Base-by-base conservation (phyloP, 1,140 invertebrate species). In the Sitodiplosis mosellana region DNA sequence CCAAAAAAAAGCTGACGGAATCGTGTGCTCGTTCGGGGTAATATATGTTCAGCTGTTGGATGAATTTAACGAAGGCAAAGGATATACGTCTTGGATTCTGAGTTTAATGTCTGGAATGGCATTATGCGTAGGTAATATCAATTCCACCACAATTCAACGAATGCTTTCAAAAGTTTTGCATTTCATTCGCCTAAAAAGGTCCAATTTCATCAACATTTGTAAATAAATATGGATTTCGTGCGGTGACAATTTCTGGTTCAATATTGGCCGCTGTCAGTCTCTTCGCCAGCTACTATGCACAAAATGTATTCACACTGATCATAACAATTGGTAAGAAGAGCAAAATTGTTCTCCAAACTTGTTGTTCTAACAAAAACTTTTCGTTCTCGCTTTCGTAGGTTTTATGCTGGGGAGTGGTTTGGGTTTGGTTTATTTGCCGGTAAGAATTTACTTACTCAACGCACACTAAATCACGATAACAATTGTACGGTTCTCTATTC, bases 141-240 rank as follows among this genome's bases (percentile, higher is more conserved):
- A n/a, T n/a, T n/a, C n/a, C n/a, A 92, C n/a, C n/a, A n/a, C n/a
- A n/a, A n/a, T n/a, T n/a, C n/a, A n/a, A n/a, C n/a, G n/a, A n/a
- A n/a, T n/a, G n/a, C n/a, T n/a, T n/a, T n/a, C n/a, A n/a, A n/a
- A n/a, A n/a, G n/a, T n/a, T n/a, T n/a, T n/a, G n/a, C n/a, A 7
- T 11, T 41, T 18, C 38, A 8, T 41, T 8, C 18, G 53, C 52
- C 71, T 71, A n/a, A n/a, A 33, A 68, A 89, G 90, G 90, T 55
- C 92, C 92, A 14, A 77, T 96, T 55, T 90, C 90, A 7, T 88
- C 87, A 57, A 81, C 81, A 1, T 77, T 97, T 56, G 89, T 91
- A 2, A 96, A 97, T 68, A 82, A 83, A 57, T 96, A 81, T 65
- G 90, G 93, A 11, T 96, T 92, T 59, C 76, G 87, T 34, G 56